A percentile compares a stretch with the other conserved stretches of the same genome.
Conservation (phyloP, 2,113 vertebrate genomes). For the Xenotilapia leptura region DNA sequence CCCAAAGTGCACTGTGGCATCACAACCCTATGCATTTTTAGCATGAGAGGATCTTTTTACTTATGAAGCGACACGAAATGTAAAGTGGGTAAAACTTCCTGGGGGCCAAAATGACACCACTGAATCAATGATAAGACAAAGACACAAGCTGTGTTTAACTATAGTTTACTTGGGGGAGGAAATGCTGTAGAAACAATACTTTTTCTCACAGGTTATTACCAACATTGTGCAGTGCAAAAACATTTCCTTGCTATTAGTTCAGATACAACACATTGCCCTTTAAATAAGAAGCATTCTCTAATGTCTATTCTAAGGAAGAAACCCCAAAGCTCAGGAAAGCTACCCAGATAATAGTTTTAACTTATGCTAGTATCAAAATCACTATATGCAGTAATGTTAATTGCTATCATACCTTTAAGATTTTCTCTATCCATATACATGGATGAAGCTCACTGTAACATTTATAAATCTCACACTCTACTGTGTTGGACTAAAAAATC, state of each 20-base stretch:
- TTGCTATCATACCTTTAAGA: conserved; percentile 9
- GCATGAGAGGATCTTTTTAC: background rate
- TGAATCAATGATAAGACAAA: background rate
- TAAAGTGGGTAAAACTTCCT: background rate
- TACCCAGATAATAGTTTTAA: conserved; percentile 15
- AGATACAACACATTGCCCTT: conserved; percentile 23
- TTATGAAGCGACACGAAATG: background rate
- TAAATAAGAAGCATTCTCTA: conserved; percentile 11
- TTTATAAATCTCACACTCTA: background rate
- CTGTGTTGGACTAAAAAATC: background rate
- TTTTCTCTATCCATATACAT: background rate
- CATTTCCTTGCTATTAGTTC: conserved; percentile 11
- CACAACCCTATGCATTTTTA: background rate
- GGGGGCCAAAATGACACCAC: background rate
- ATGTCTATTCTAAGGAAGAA: conserved; percentile 32
- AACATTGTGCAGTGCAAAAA: conserved; percentile 31
- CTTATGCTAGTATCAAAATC: conserved; percentile 44
- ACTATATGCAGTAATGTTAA: conserved; percentile 17
- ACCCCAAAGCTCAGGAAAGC: background rate
- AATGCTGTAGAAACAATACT: conserved; percentile 38
- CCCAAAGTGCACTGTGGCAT: background rate
- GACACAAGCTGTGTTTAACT: conserved; percentile 11
- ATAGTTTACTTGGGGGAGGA: conserved; percentile 41
- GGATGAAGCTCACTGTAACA: background rate
- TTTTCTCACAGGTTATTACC: conserved; percentile 19